Base-by-base conservation (phyloP, 2,113 vertebrate genomes). In the Phycodurus eques region DNA sequence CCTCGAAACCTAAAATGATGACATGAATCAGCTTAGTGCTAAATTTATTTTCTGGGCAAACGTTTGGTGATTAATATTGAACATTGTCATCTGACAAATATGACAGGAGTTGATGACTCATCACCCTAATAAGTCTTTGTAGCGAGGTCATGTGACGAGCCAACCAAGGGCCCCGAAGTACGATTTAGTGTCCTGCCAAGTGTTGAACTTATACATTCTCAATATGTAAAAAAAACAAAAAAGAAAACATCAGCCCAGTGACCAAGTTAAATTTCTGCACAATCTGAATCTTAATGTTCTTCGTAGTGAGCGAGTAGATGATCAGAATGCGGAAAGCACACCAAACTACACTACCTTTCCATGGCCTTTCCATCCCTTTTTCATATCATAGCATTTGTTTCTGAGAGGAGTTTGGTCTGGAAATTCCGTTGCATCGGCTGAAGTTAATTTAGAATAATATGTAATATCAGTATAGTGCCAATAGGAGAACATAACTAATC, bases 31-130 rank as follows among this genome's bases (percentile, higher is more conserved):
- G 20, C 39, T 62, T n/a, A 59, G 19, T 17, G 14, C 22, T 27
- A 20, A 44, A 15, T 56, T 56, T 53, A 8, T 19, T 19, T 59
- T 72, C 11, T 72, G 46, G 66, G 65, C 17, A 70, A 39, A 71
- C 43, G 44, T 68, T 76, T 73, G 72, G 57, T 39, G 49, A 60
- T 74, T 71, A 67, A 27, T 42, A 80, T 71, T 73, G 44, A 71
- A 72, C 46, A 2, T 60, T 8, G 0, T 10, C 46, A 47, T 46
- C n/a, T 78, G 67, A 75, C 60, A 47, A 14, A 13, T 8, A 15
- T 53, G 31, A 39, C 17, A 62, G 8, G 35, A 74, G 54, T 31
- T 72, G 15, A 56, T 72, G 43, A 44, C 4, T 65, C 64, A 44
- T 75, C 33, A 47, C 57, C 22, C 0, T 72, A 5, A 59, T 22